A percentile compares a stretch with the other conserved stretches of the same genome.
Evolutionary conservation across 2,797 vertebrate genomes (phyloP).

Genomic region (Chaetodon trifasciatus): DNA sequence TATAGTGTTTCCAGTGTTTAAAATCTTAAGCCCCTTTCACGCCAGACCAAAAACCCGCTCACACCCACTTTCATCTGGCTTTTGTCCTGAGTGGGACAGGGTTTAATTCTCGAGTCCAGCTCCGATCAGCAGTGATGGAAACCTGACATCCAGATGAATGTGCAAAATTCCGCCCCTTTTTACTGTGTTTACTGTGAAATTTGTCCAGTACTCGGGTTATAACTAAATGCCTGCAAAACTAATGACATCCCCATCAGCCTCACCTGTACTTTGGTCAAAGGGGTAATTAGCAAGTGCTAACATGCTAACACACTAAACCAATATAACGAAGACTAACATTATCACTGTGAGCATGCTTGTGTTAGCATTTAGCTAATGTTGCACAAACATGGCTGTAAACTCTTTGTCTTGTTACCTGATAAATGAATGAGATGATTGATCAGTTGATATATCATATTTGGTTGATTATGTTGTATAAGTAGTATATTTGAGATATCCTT

Average conservation of each 20-base stretch:
- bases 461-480: not conserved
- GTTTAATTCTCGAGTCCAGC: no score
- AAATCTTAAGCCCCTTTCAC: no score
- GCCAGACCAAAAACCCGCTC: no score
- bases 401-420: not conserved
- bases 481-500: not conserved
- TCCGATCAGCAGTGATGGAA: no score
- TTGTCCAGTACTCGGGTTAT: no score
- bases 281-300: not conserved
- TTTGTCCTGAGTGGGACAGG: no score
- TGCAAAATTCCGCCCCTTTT: no score
- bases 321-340: not conserved
- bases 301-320: not conserved
- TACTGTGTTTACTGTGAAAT: no score
- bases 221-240: not conserved
- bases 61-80: no score
- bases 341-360: not conserved
- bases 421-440: not conserved
- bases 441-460: not conserved
- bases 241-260: not conserved
- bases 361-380: not conserved
- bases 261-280: not conserved
- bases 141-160: no score
- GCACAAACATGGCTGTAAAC: not conserved
- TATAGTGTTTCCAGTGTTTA: no score